Evolutionary conservation across 1,140 invertebrate genomes (phyloP), one percentile per base, ranked within the genome.

Genomic region (Globodera rostochiensis): DNA sequence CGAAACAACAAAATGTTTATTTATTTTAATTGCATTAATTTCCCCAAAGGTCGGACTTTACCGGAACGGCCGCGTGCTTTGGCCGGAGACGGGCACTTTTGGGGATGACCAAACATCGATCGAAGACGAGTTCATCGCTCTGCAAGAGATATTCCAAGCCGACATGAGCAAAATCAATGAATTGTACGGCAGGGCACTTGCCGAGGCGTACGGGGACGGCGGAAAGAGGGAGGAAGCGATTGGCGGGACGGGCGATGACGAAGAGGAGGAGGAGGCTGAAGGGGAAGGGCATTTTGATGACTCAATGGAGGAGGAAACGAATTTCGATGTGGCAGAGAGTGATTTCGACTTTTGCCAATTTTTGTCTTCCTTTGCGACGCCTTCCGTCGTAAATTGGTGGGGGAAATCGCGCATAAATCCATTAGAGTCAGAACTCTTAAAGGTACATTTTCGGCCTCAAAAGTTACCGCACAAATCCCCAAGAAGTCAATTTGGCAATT

Each of bases 371-470:
- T 87, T 80, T 74, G 82, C 84, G 7, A 87, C 77, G 73, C 81
- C 81, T 13, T 53, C 81, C 19, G 75, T 85, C 8, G 73, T 85
- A 47, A 64, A 78, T 57, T 85, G 84, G 84, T 84, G 66, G 13
- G 5, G 6, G 6, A 80, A 8, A 47, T 45, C 13, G 19, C 36
- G 13, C 13, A 15, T 45, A 66, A 57, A 19, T 9, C 1, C 15
- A 73, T 11, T 15, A 77, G 6, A 19, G 4, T 36, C 3, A 49
- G 15, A 45, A 79, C 46, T 11, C 36, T 85, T 84, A 21, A 19
- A 84, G 83, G 83, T 85, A 86, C 47, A 66, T 84, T 49, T 85
- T 85, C 73, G 21, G 60, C 25, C 69, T 85, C 21, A 87, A 85
- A 47, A 79, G 74, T 1, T 85, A 79, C 67, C 64, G 77, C 25